Evolutionary conservation across 2,797 vertebrate species (phyloP).

Genomic region (Gymnocypris eckloni): DNA sequence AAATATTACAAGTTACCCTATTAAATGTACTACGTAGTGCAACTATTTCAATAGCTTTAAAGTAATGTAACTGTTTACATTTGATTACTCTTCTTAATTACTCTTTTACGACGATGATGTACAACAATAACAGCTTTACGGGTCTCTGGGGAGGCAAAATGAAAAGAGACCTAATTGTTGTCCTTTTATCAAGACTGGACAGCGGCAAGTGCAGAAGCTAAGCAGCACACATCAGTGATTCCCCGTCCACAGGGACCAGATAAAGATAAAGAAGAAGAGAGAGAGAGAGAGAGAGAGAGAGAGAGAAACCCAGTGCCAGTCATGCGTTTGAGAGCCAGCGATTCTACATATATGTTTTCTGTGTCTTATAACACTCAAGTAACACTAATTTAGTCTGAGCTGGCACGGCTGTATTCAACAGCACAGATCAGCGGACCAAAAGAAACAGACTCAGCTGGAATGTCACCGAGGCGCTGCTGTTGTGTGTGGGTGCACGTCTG

Average conservation of each 20-base stretch:
- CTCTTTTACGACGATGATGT: not conserved
- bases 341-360: constrained; percentile 55
- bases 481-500: constrained; percentile 15
- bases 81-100: no score
- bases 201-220: constrained; percentile 3
- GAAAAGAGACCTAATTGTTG: constrained; percentile 39
- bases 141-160: not conserved
- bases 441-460: constrained; percentile 57
- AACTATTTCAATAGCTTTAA: no score
- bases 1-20: no score
- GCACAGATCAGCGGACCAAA: constrained; percentile 53
- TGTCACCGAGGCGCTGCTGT: constrained; percentile 15
- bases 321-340: constrained; percentile 66
- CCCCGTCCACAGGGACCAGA: constrained; percentile 13
- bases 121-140: not conserved
- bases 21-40: no score
- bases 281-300: not conserved
- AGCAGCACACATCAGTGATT: constrained; percentile 43
- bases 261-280: not conserved
- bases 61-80: no score
- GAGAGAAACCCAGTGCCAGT: constrained; percentile 46
- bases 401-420: constrained; percentile 64
- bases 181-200: constrained; percentile 23
- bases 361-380: constrained; percentile 64
- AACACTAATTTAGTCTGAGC: constrained; percentile 63